Percentiles rank a stretch among this genome's conserved stretches.
Conservation (phyloP, 2,113 vertebrate species). For the Zosterops lateralis region DNA sequence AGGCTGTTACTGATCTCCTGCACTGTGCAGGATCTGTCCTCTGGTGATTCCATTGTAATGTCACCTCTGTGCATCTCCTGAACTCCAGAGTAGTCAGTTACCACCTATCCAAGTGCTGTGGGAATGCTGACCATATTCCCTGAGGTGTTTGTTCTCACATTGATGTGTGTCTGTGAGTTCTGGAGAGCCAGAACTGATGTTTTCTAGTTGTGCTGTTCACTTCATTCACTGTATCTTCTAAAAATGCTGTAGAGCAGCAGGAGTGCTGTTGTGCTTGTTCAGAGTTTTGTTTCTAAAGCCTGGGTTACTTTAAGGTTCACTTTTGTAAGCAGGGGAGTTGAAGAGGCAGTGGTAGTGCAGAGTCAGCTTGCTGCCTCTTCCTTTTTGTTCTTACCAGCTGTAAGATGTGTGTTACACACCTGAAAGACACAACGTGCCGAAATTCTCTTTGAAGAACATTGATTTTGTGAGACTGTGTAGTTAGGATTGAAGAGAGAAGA, state of each 20-base stretch:
- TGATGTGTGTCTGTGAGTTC: rapidly evolving
- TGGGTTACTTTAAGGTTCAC: background rate
- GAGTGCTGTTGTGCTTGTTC: background rate
- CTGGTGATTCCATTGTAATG: background rate
- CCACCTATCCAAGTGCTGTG: background rate
- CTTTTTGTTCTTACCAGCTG: background rate
- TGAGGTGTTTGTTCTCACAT: background rate
- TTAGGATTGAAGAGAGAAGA: background rate
- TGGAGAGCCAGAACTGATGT: background rate
- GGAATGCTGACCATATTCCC: background rate
- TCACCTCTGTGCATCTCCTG: background rate
- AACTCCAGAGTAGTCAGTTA: background rate
- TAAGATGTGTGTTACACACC: background rate
- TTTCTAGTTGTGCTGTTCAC: background rate
- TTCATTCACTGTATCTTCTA: background rate
- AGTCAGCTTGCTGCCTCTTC: background rate
- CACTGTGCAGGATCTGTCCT: background rate
- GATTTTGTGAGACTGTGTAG: background rate
- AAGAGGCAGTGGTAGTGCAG: background rate
- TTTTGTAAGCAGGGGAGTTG: background rate
- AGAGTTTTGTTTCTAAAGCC: background rate
- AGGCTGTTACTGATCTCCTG: background rate
- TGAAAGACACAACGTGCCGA: background rate
- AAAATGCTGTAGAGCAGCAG: background rate
- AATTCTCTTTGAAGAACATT: background rate